Percentiles rank a stretch among this genome's conserved stretches.
Evolutionary conservation across 2,888 invertebrate genomes (phyloP).

Genomic region (Netelia virgata): DNA sequence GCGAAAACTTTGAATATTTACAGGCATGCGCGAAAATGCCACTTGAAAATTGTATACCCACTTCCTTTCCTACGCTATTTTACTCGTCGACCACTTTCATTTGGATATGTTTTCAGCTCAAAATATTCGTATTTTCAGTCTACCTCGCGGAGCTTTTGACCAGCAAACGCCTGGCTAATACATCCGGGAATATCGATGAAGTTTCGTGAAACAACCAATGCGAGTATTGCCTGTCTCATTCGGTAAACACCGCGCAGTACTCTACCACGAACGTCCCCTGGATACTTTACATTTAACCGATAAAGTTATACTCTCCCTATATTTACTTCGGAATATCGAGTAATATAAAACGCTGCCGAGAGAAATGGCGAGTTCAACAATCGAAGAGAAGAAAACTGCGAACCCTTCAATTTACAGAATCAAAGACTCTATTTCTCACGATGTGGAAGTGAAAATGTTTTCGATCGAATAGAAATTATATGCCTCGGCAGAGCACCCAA

Average conservation of each 20-base stretch:
- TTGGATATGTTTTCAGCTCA: constrained; percentile 46
- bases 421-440: neutral
- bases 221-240: constrained; percentile 14
- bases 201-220: constrained; percentile 68
- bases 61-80: constrained; percentile 3
- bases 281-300: constrained; percentile 16
- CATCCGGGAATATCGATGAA: constrained; percentile 79
- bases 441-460: neutral
- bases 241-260: constrained; percentile 15
- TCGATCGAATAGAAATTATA: neutral
- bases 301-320: neutral
- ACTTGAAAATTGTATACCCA: constrained; percentile 36
- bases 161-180: constrained; percentile 68
- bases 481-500: neutral
- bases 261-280: constrained; percentile 1
- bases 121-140: constrained; percentile 24
- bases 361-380: neutral
- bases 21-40: constrained; percentile 68
- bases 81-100: constrained; percentile 47
- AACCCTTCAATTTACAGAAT: constrained; percentile 5
- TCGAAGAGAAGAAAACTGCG: constrained; percentile 42
- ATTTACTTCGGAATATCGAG: neutral
- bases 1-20: constrained; percentile 80
- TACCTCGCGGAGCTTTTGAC: constrained; percentile 6
- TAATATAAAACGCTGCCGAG: neutral